These are phyloP conservation scores for Lypha dubia DNA, from an alignment of 2,888 invertebrate species.

Conservation along the genomic window DNA sequence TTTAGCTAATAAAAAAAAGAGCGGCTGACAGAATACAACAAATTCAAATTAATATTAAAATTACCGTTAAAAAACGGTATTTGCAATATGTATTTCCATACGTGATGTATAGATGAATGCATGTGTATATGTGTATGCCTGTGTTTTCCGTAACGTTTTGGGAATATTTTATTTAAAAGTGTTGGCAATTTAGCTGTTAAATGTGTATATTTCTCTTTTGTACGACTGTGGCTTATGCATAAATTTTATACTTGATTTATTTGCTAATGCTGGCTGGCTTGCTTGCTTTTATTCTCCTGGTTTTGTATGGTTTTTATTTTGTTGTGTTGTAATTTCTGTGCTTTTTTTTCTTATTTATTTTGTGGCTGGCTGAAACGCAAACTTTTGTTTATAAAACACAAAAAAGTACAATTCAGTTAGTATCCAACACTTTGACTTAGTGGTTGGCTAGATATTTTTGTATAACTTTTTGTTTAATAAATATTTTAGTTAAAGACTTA, in stretches of 20 bases:
- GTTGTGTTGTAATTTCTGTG: conserved; percentile 55
- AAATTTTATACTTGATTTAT: conserved; percentile 44
- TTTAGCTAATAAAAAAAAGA: too few relatives aligned
- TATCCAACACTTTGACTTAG: conserved; percentile 64
- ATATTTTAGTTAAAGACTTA: neutral
- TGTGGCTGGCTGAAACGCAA: conserved; percentile 60
- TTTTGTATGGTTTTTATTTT: conserved; percentile 47
- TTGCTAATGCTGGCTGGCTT: conserved; percentile 47
- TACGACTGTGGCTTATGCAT: conserved; percentile 21
- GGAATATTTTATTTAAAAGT: neutral
- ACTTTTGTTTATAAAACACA: conserved; percentile 72
- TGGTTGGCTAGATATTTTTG: conserved; percentile 54
- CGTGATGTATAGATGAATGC: too few relatives aligned
- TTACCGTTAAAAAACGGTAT: conserved; percentile 46
- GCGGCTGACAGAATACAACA: neutral
- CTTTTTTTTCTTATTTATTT: conserved; percentile 46
- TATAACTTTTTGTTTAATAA: neutral
- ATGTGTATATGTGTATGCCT: neutral
- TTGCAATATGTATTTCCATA: conserved; percentile 34
- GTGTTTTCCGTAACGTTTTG: conserved; percentile 8
- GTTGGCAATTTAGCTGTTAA: conserved; percentile 1
- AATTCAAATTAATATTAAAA: conserved; percentile 10
- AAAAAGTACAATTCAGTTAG: conserved; percentile 66
- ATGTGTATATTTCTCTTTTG: conserved; percentile 11
- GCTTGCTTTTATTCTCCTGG: conserved; percentile 37